A percentile compares a stretch with the other conserved stretches of the same genome.
Conservation (phyloP, 2,888 invertebrate species). For the Axea sp. region DNA sequence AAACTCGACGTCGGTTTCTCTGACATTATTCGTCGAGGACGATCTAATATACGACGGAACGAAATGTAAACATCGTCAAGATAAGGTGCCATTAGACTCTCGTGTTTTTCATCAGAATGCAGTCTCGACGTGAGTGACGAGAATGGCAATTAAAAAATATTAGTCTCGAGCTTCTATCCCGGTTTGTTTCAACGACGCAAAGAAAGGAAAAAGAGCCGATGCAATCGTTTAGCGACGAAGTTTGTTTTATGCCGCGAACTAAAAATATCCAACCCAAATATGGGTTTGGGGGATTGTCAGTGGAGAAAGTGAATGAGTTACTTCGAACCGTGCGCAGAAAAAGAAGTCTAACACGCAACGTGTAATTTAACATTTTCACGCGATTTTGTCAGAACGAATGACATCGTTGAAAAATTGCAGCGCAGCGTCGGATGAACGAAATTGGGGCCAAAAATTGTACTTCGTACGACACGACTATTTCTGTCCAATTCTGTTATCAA, state of each 20-base stretch:
- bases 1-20: slow-evolving; percentile 37
- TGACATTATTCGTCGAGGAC: slow-evolving; percentile 39
- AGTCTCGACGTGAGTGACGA: neutral
- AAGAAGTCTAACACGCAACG: slow-evolving; percentile 54
- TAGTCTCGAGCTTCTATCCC: slow-evolving; percentile 2
- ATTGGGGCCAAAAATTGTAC: slow-evolving; percentile 14
- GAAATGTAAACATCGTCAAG: slow-evolving; percentile 16
- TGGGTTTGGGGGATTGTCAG: slow-evolving; percentile 47
- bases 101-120: slow-evolving; percentile 13
- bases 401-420: slow-evolving; percentile 37
- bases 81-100: slow-evolving; percentile 24
- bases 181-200: too few relatives aligned
- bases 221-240: slow-evolving; percentile 18
- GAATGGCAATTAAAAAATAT: slow-evolving; percentile 29
- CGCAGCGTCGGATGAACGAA: neutral
- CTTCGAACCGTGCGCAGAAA: slow-evolving; percentile 33
- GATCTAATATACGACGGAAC: slow-evolving; percentile 18
- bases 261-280: slow-evolving; percentile 58
- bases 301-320: slow-evolving; percentile 52
- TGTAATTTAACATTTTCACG: slow-evolving; percentile 58
- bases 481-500: too few relatives aligned
- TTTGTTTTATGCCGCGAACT: slow-evolving; percentile 41
- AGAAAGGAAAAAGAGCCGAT: slow-evolving; percentile 8
- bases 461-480: neutral
- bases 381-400: slow-evolving; percentile 42